These are phyloP conservation scores for Bicyclus anynana DNA, from an alignment of 1,140 invertebrate genomes.

Conservation along the genomic window DNA sequence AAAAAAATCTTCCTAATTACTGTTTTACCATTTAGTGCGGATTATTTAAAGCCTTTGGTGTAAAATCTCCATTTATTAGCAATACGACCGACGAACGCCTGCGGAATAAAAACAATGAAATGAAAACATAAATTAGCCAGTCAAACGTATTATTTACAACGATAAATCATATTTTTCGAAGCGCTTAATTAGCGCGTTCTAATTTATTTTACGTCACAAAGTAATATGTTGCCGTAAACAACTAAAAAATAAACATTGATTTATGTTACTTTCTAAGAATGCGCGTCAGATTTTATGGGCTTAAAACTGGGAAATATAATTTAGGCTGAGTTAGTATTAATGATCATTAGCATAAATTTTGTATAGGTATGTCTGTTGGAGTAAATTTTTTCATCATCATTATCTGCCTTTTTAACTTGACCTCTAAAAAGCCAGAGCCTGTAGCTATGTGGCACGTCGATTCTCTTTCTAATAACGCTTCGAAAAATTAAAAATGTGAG, in stretches of 20 bases:
- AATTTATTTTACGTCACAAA: slow-evolving; percentile 35
- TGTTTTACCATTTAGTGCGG: not conserved
- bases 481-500: too few species aligned
- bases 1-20: not conserved
- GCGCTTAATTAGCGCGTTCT: slow-evolving; percentile 31
- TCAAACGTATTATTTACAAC: slow-evolving; percentile 27
- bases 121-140: slow-evolving; percentile 21
- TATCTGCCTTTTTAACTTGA: too few species aligned
- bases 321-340: not conserved
- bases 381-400: too few species aligned
- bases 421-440: too few species aligned
- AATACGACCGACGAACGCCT: slow-evolving; percentile 4
- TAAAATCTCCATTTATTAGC: not conserved
- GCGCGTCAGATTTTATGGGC: slow-evolving; percentile 17
- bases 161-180: slow-evolving; percentile 41
- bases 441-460: too few species aligned
- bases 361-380: too few species aligned
- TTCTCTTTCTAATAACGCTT: too few species aligned
- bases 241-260: slow-evolving; percentile 49
- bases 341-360: not conserved
- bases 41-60: not conserved
- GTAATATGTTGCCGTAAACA: slow-evolving; percentile 37
- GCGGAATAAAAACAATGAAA: slow-evolving; percentile 23
- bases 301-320: slow-evolving; percentile 7
- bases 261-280: slow-evolving; percentile 48